phyloP scores from a whole-genome alignment of 2,888 invertebrate species.

The Thera obeliscata region DNA sequence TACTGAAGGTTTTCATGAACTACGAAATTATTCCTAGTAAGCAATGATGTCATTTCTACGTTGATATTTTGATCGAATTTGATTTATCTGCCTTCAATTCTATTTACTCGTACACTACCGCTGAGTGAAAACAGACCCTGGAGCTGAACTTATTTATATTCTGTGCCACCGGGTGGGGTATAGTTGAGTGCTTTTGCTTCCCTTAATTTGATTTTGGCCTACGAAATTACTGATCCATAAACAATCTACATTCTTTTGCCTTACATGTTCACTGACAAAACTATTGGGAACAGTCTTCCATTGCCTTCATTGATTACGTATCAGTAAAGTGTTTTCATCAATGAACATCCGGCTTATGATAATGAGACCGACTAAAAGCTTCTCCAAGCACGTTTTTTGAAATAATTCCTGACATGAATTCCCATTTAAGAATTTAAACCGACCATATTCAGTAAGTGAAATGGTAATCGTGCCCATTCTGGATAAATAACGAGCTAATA shows the following conservation, averaged over 20 bases:
- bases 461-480: background rate
- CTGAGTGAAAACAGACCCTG: slow-evolving; percentile 13
- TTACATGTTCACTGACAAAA: background rate
- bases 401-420: background rate
- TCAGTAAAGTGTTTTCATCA: background rate
- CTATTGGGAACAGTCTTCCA: background rate
- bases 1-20: background rate
- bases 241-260: slow-evolving; percentile 1
- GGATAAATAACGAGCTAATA: slow-evolving; percentile 10
- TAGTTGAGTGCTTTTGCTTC: slow-evolving; percentile 18
- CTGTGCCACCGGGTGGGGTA: slow-evolving; percentile 1
- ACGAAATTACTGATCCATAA: background rate
- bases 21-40: background rate
- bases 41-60: background rate
- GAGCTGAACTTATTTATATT: background rate
- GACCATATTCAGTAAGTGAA: background rate
- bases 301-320: background rate
- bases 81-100: slow-evolving; percentile 14
- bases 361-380: background rate
- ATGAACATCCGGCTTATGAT: background rate
- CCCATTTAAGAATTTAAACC: background rate
- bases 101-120: slow-evolving; percentile 2
- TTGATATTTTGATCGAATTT: background rate
- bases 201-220: slow-evolving; percentile 5
- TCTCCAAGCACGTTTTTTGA: background rate